A percentile compares a stretch with the other conserved stretches of the same genome.
Evolutionary conservation across 2,888 invertebrate genomes (phyloP).

Genomic region (Carabus problematicus): DNA sequence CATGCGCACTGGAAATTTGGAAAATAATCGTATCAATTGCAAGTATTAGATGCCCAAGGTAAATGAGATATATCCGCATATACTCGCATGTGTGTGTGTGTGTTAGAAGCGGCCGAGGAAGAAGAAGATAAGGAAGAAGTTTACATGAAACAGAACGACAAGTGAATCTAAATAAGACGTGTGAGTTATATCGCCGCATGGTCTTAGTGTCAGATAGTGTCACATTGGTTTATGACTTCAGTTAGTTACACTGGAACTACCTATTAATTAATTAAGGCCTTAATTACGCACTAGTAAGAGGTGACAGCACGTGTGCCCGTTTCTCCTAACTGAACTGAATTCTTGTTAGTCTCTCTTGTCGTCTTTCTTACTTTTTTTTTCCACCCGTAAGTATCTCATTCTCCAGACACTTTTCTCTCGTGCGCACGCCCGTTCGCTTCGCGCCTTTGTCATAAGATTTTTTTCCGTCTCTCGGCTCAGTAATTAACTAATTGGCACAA

Average conservation of each 20-base stretch:
- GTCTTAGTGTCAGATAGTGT: constrained; percentile 52
- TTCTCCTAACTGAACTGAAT: background rate
- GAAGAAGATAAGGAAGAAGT: background rate
- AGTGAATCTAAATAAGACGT: constrained; percentile 25
- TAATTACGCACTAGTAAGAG: constrained; percentile 50
- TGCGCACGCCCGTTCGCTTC: too few relatives aligned
- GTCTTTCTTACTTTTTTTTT: too few relatives aligned
- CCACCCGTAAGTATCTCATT: too few relatives aligned
- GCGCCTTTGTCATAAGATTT: background rate
- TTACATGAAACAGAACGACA: constrained; percentile 1
- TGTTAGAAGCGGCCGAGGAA: too few relatives aligned
- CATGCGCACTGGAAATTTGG: constrained; percentile 2
- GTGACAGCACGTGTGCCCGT: constrained; percentile 31
- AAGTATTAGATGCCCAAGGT: too few relatives aligned
- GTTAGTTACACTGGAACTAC: constrained; percentile 50
- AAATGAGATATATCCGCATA: background rate
- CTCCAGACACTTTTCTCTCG: too few relatives aligned
- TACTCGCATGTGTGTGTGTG: background rate
- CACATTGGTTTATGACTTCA: constrained; percentile 54
- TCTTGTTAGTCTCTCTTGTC: too few relatives aligned
- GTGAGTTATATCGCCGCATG: constrained; percentile 4
- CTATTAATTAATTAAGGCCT: constrained; percentile 56
- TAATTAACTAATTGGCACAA: constrained; percentile 38
- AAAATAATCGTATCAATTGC: background rate
- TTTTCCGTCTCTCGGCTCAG: constrained; percentile 12